Evolutionary conservation across 2,797 vertebrate genomes (phyloP), one percentile per base, ranked within the genome.

Genomic region (Bovichtus variegatus): DNA sequence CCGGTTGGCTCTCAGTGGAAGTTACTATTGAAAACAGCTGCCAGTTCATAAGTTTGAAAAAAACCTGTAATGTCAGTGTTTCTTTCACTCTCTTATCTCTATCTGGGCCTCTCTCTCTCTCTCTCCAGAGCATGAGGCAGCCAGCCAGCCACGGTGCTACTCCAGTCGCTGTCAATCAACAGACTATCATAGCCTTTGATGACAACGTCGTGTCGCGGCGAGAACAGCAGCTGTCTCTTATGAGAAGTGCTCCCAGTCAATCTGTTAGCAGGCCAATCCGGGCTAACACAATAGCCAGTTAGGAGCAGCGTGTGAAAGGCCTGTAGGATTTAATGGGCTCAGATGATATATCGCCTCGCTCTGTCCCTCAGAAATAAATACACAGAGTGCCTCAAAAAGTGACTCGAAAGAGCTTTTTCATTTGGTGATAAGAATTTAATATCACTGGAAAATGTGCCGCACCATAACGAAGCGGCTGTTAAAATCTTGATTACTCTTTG

Each of bases 201-300:
- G 93, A 92, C 93, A 93, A 89, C 81, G 89, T 79, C 67, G 63
- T 90, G 91, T 88, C 89, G 75, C 62, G 76, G 93, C 67, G 79
- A 90, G 91, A 93, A 94, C 94, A 93, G 91, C 93, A 93, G 93
- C 93, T 95, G 94, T 94, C 94, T 95, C 90, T 91, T 82, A 90
- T 86, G 87, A 94, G 92, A 92, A 93, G 90, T 91, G 89, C 89
- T 91, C 88, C 89, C 77, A 91, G 90, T 90, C 91, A 93, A 93
- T 95, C 91, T 95, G 92, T 94, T 94, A 91, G 89, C 85, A 71
- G 84, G 90, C 88, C 89, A 87, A 92, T 94, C 90, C 89, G 66
- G 87, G 84, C 89, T 78, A 92, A 92, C 88, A 86, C 90, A 90
- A 84, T 76, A 87, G 85, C 87, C 90, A 83, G 90, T 93, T 89